Base-by-base conservation (phyloP, 2,113 vertebrate genomes). In the Scytalopus superciliaris region DNA sequence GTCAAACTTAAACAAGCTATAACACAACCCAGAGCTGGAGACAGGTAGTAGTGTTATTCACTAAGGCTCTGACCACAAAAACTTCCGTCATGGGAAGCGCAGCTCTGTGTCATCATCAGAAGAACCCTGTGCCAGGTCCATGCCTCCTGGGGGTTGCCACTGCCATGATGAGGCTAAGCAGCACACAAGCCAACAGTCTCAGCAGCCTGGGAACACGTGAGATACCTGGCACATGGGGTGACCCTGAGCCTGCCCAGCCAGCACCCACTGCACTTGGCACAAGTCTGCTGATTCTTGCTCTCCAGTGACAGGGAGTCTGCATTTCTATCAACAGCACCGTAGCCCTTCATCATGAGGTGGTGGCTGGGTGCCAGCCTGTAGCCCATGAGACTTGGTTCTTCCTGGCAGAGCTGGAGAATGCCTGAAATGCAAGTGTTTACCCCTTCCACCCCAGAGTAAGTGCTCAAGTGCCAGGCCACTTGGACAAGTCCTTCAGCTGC, bases 321-420 rank as follows among this genome's bases (percentile, higher is more conserved):
- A 4, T 31, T 64, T 47, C 60, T 14, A 3, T 55, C 0, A 3
- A 3, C 1, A 24, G 50, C 45, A 12, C 0, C 0, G 67, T 37
- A 53, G 16, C 12, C 62, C 75, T 62, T 31, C 37, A 8, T 23
- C 67, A 27, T 0, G 0, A 45, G 67, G 31, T 2, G 7, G 42
- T 37, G 62, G 76, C 21, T 19, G 27, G 53, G 3, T 42, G 37
- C 45, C 75, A 86, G 23, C 31, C 55, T 2, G 0, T 1, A 10
- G 40, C 53, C 25, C 5, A 1, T 5, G 47, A 28, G 35, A 64
- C 2, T 0, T 0, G 52, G 12, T 22, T 53, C 44, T 80, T 68
- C 53, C 68, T 0, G 0, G 7, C 4, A 19, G 24, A 62, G 21
- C 42, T 1, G 15, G 24, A n/a, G 28, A 72, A 40, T 16, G 68